A percentile compares a stretch with the other conserved stretches of the same genome.
These are phyloP conservation scores for Ferdinandea cuprea DNA, from an alignment of 2,888 invertebrate genomes.

Conservation along the genomic window DNA sequence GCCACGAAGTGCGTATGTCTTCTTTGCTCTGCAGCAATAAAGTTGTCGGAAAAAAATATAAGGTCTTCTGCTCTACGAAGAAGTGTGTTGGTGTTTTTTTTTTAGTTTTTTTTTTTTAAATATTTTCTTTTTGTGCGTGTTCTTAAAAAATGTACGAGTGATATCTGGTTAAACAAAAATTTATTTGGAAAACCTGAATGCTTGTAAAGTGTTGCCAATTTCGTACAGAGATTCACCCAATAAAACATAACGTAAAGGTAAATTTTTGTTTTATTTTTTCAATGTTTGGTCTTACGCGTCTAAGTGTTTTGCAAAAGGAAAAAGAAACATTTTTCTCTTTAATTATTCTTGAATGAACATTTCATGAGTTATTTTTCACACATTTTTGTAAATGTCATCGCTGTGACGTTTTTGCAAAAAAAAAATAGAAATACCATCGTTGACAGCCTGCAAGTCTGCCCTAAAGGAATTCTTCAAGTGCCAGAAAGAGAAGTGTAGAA, in stretches of 20 bases:
- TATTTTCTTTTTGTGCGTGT: not conserved
- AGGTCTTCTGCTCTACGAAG: conserved; percentile 38
- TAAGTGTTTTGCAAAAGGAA: too few species aligned
- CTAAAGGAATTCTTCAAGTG: conserved; percentile 26
- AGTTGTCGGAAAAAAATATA: conserved; percentile 54
- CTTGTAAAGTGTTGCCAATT: conserved; percentile 10
- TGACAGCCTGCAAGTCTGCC: conserved; percentile 24
- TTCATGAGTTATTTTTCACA: conserved; percentile 25
- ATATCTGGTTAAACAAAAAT: conserved; percentile 23
- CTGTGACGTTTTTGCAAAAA: conserved; percentile 57
- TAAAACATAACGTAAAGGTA: conserved; percentile 23
- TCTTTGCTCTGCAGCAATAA: conserved; percentile 44
- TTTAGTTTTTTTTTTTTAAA: conserved; percentile 23
- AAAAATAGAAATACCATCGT: not conserved
- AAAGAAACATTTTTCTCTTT: too few species aligned
- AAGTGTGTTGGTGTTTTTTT: conserved; percentile 62
- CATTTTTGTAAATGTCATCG: conserved; percentile 55
- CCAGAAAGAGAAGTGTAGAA: conserved; percentile 24
- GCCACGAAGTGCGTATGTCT: conserved; percentile 47
- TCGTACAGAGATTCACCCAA: not conserved
- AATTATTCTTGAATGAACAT: conserved; percentile 24
- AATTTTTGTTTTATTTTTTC: conserved; percentile 2
- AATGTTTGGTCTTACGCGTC: too few species aligned
- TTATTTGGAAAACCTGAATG: conserved; percentile 2
- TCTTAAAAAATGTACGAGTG: conserved; percentile 11